phyloP scores from a whole-genome alignment of 2,113 vertebrate genomes.

The Circaetus gallicus region DNA sequence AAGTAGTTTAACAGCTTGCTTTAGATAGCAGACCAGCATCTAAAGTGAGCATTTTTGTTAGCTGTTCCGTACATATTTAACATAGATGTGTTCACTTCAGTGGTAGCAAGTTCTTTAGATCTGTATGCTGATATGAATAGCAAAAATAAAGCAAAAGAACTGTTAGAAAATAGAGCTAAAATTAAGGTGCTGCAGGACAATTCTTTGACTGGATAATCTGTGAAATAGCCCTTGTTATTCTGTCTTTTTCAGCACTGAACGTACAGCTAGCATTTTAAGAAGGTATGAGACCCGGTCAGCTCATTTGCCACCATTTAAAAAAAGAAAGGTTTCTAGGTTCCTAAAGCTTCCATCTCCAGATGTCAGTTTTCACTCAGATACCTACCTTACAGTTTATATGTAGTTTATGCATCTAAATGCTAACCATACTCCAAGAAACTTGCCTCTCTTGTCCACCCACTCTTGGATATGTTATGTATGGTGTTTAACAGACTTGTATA shows the following conservation, averaged over 20 bases:
- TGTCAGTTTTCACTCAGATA: neutral
- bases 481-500: neutral
- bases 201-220: neutral
- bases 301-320: neutral
- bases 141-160: neutral
- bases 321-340: neutral
- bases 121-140: neutral
- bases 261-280: neutral
- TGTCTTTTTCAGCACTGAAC: neutral
- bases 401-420: neutral
- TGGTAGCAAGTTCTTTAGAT: neutral
- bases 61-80: neutral
- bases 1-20: neutral
- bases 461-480: neutral
- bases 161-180: neutral
- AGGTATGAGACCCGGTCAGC: neutral
- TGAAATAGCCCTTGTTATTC: neutral
- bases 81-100: neutral
- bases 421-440: neutral
- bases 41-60: neutral
- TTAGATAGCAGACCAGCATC: neutral
- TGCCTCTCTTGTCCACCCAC: neutral
- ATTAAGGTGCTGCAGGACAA: neutral
- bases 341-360: neutral
- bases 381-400: neutral